Conservation (phyloP, 1,140 invertebrate genomes). For the Zaprionus africanus region DNA sequence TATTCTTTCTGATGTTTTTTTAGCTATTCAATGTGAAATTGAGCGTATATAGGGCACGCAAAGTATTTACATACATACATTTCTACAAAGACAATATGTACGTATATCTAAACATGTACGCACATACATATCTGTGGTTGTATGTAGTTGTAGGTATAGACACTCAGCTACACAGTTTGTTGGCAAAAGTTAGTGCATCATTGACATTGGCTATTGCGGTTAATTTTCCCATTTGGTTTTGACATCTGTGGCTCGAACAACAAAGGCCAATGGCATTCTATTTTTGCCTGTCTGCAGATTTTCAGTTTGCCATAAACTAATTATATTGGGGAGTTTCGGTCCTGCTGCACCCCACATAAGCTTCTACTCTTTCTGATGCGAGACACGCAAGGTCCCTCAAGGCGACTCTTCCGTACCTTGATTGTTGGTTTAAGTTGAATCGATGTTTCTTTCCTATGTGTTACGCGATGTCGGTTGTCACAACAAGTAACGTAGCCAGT, state of each 20-base stretch:
- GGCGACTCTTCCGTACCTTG: conserved; percentile 39
- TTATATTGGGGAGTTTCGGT: neutral
- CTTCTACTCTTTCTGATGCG: neutral
- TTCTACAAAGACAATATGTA: neutral
- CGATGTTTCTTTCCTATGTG: conserved; percentile 50
- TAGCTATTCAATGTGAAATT: conserved; percentile 53
- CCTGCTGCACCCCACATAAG: neutral
- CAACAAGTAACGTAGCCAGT: conserved; percentile 55
- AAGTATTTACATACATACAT: conserved; percentile 5
- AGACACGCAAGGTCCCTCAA: conserved; percentile 21
- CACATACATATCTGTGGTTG: neutral
- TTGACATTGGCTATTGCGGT: conserved; percentile 75
- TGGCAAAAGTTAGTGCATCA: conserved; percentile 72
- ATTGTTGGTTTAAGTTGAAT: conserved; percentile 67
- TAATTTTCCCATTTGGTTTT: conserved; percentile 67
- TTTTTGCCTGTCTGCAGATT: conserved; percentile 48
- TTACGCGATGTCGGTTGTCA: conserved; percentile 19
- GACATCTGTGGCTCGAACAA: conserved; percentile 48
- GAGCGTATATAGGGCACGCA: conserved; percentile 44
- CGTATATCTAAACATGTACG: conserved; percentile 14
- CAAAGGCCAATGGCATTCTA: conserved; percentile 60
- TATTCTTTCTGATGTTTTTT: conserved; percentile 59
- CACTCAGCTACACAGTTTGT: conserved; percentile 36
- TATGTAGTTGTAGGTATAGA: conserved; percentile 6
- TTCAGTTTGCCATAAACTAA: neutral